phyloP scores from a whole-genome alignment of 2,113 vertebrate genomes.

The Trochalopteron elliotii region DNA sequence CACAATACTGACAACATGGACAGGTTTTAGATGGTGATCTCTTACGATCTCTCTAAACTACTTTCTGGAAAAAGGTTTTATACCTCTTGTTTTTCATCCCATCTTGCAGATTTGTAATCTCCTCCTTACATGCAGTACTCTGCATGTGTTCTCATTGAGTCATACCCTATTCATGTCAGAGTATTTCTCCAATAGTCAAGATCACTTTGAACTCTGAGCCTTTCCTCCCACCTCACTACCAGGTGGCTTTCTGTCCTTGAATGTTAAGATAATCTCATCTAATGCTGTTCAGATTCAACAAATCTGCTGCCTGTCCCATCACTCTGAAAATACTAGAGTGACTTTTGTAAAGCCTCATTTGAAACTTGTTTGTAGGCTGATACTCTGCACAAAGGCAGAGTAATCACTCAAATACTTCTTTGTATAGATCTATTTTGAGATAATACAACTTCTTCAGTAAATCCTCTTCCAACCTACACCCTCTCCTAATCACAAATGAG shows the following conservation, averaged over 20 bases:
- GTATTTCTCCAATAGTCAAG: background rate
- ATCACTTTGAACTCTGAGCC: background rate
- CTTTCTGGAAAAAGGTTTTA: background rate
- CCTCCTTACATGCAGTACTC: background rate
- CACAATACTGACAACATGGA: background rate
- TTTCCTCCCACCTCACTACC: background rate
- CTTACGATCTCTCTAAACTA: background rate
- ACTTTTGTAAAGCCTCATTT: background rate
- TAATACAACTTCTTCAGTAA: constrained; percentile 46
- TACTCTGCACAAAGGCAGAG: constrained; percentile 20
- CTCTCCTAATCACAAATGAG: constrained; percentile 41
- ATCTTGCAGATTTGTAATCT: background rate
- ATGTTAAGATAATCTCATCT: background rate
- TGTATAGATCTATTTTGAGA: constrained; percentile 24
- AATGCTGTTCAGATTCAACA: background rate
- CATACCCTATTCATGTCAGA: background rate
- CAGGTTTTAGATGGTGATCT: background rate
- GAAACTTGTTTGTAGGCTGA: background rate
- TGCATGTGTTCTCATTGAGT: background rate
- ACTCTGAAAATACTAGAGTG: background rate
- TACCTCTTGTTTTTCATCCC: background rate
- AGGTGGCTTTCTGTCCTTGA: background rate
- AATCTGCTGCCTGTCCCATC: background rate
- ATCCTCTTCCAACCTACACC: constrained; percentile 27
- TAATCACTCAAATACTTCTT: constrained; percentile 35